A percentile compares a stretch with the other conserved stretches of the same genome.
These are phyloP conservation scores for Cataglyphis hispanica DNA, from an alignment of 1,140 invertebrate genomes.

Conservation along the genomic window DNA sequence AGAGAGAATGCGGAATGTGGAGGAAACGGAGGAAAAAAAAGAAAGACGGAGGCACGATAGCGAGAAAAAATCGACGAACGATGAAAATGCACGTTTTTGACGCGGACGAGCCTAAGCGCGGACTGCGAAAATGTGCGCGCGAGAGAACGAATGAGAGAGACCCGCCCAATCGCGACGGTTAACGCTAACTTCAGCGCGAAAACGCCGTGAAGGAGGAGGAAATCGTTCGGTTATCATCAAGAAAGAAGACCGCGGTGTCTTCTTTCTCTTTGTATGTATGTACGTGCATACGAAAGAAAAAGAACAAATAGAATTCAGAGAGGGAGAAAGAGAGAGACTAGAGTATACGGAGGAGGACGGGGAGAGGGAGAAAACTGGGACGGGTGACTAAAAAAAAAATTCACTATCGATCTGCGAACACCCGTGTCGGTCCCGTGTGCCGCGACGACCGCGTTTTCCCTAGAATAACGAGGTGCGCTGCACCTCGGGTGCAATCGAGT, in stretches of 20 bases:
- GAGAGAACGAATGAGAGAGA: constrained; percentile 48
- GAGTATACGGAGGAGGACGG: constrained; percentile 8
- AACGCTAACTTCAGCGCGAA: constrained; percentile 57
- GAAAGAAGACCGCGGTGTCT: constrained; percentile 8
- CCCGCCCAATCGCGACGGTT: constrained; percentile 56
- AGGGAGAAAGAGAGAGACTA: constrained; percentile 1
- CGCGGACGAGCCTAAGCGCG: constrained; percentile 12
- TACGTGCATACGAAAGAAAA: background rate
- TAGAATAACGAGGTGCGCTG: constrained; percentile 53
- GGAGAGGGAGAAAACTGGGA: constrained; percentile 73
- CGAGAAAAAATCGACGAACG: background rate
- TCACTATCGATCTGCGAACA: constrained; percentile 81
- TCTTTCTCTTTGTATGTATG: background rate
- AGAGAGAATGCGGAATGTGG: background rate
- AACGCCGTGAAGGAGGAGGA: constrained; percentile 8
- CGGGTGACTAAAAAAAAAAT: constrained; percentile 78
- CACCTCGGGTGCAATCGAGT: constrained; percentile 24
- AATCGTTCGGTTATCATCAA: constrained; percentile 34
- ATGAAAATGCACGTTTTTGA: background rate
- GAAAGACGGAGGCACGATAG: background rate
- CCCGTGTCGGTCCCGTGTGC: constrained; percentile 69
- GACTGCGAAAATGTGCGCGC: constrained; percentile 34
- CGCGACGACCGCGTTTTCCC: constrained; percentile 59
- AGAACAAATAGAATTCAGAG: constrained; percentile 23
- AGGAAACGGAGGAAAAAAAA: background rate